Evolutionary conservation across 2,888 invertebrate genomes (phyloP), one percentile per base, ranked within the genome.

Genomic region (Diadromus collaris): DNA sequence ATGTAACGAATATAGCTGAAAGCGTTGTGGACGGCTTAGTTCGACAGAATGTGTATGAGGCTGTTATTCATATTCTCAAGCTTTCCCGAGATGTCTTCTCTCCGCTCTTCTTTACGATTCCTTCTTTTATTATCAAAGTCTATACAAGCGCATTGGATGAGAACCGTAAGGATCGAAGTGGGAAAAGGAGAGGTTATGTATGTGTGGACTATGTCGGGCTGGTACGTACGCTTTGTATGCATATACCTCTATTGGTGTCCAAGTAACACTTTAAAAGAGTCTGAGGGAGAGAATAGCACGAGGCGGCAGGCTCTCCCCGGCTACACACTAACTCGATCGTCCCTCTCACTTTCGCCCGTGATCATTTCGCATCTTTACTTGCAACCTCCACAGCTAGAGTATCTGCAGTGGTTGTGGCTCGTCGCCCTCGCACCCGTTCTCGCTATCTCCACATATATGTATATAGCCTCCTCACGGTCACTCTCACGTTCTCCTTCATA

Each of bases 401-500:
- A 51, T 19, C 41, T 24, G 32, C 32, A 41, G 16, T 38, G 38
- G 32, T n/a, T 16, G 16, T 46, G 16, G 41, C 51, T 41, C 51
- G 21, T 21, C 34, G 16, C n/a, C 32, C 46, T 48, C 16, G n/a
- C 70, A 21, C 60, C 46, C 48, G 16, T 24, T n/a, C 48, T 68
- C 65, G 56, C 51, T 58, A 51, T 51, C 21, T 51, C 21, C 6
- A 44, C 16, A 51, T 21, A 32, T 58, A 44, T 60, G 51, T 68
- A 34, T 41, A 29, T 19, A 1, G 21, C 21, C 24, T 21, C 9
- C 51, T 51, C 51, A 21, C 51, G 21, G 10, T 24, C 51, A 10
- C 51, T 51, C 24, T 51, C 51, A 10, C 24, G 41, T 48, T 78
- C 70, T 51, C 63, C 32, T 41, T 65, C 32, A 56, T 58, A 63